These are phyloP conservation scores for Xanthia togata DNA, from an alignment of 2,888 invertebrate species.

Conservation along the genomic window DNA sequence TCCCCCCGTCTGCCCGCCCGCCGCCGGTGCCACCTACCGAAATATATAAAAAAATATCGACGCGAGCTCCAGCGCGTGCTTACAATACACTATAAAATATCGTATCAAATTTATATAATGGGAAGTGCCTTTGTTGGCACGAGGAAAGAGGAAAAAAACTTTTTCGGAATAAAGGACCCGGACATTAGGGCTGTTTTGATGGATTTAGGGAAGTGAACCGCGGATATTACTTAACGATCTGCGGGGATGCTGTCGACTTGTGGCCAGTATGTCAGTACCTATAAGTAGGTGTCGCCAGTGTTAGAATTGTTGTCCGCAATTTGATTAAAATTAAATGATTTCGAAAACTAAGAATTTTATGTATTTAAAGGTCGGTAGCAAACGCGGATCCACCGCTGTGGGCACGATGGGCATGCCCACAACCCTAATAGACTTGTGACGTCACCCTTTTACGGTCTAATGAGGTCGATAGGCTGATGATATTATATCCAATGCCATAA, in stretches of 20 bases:
- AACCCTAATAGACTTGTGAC: too few species aligned
- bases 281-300: background rate
- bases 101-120: conserved; percentile 88
- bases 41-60: conserved; percentile 82
- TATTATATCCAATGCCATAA: too few species aligned
- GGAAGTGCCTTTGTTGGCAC: conserved; percentile 84
- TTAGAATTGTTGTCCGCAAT: background rate
- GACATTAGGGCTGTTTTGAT: conserved; percentile 77
- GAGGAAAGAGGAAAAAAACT: conserved; percentile 78
- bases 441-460: too few species aligned
- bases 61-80: conserved; percentile 84
- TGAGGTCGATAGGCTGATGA: too few species aligned
- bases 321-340: background rate
- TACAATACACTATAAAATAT: conserved; percentile 85
- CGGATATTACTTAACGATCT: conserved; percentile 61
- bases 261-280: background rate
- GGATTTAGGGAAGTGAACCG: conserved; percentile 69
- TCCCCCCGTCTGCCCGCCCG: conserved; percentile 72
- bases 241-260: conserved; percentile 24
- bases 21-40: conserved; percentile 74
- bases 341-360: background rate
- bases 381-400: too few species aligned
- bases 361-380: too few species aligned
- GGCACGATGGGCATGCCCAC: too few species aligned
- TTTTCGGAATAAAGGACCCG: conserved; percentile 77